phyloP scores from a whole-genome alignment of 2,113 vertebrate species.

The Promerops cafer region DNA sequence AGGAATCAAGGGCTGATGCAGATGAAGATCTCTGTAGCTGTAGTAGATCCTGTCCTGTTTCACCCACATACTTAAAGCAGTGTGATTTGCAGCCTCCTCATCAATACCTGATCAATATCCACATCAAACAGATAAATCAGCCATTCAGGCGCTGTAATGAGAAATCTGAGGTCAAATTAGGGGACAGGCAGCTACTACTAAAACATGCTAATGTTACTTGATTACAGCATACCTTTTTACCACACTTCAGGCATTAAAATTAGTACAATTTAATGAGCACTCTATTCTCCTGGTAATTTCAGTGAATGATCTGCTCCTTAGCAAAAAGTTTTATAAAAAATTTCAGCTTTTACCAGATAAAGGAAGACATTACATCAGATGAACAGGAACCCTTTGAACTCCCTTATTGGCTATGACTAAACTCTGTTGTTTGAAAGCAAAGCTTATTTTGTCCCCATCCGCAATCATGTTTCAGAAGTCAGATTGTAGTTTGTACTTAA shows the following conservation, averaged over 20 bases:
- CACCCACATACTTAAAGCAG: neutral
- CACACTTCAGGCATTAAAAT: slow-evolving; percentile 25
- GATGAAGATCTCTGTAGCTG: neutral
- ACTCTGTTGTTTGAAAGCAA: slow-evolving; percentile 49
- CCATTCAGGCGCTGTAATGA: neutral
- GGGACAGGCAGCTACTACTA: slow-evolving; percentile 13
- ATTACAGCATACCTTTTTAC: slow-evolving; percentile 17
- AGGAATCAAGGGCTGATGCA: neutral
- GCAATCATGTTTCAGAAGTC: slow-evolving; percentile 52
- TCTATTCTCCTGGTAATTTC: neutral
- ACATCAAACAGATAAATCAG: slow-evolving; percentile 10
- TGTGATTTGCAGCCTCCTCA: neutral
- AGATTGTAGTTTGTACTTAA: slow-evolving; percentile 56
- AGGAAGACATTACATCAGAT: slow-evolving; percentile 25
- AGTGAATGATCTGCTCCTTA: neutral
- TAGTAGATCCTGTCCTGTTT: neutral
- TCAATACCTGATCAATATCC: neutral
- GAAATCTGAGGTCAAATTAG: slow-evolving; percentile 12
- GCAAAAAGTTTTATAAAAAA: slow-evolving; percentile 28
- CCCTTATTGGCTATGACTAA: slow-evolving; percentile 47
- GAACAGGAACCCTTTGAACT: slow-evolving; percentile 38
- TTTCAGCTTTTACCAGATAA: slow-evolving; percentile 12
- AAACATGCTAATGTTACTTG: slow-evolving; percentile 50
- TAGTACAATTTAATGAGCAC: slow-evolving; percentile 5
- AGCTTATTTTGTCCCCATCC: neutral